Conservation (phyloP, 2,888 invertebrate species). For the Prosapia bicincta region DNA sequence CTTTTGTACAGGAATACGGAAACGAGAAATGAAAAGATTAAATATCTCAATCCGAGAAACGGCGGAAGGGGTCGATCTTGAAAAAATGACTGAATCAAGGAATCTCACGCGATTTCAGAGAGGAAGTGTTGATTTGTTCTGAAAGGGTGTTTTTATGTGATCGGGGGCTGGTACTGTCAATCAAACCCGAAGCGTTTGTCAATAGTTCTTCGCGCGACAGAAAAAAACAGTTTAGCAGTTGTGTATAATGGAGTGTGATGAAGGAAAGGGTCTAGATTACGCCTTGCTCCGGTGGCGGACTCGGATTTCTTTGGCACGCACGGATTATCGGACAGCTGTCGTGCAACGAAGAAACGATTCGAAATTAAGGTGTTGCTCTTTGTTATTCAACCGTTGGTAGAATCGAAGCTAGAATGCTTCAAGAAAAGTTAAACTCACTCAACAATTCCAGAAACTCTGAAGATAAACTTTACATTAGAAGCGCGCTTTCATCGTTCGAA, state of each 20-base stretch:
- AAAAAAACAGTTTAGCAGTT: not conserved
- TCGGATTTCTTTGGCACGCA: too few relatives aligned
- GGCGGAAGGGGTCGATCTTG: not conserved
- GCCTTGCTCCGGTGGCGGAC: too few relatives aligned
- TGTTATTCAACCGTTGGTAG: too few relatives aligned
- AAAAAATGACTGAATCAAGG: not conserved
- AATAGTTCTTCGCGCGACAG: not conserved
- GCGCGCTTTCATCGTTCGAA: too few relatives aligned
- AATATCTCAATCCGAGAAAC: not conserved
- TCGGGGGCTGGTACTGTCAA: not conserved
- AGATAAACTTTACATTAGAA: too few relatives aligned
- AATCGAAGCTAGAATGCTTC: too few relatives aligned
- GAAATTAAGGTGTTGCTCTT: too few relatives aligned
- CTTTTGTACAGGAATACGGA: not conserved
- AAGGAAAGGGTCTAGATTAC: not conserved
- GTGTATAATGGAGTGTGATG: not conserved
- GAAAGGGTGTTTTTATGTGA: not conserved
- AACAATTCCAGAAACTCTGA: too few relatives aligned
- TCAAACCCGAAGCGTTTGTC: not conserved
- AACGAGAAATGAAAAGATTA: not conserved
- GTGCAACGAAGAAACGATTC: too few relatives aligned
- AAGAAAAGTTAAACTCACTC: too few relatives aligned
- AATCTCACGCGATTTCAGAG: not conserved
- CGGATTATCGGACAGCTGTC: too few relatives aligned
- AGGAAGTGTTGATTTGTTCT: not conserved